Percentiles rank a stretch among this genome's conserved stretches.
phyloP scores from a whole-genome alignment of 2,113 vertebrate species.

The Myrmecobius fasciatus region DNA sequence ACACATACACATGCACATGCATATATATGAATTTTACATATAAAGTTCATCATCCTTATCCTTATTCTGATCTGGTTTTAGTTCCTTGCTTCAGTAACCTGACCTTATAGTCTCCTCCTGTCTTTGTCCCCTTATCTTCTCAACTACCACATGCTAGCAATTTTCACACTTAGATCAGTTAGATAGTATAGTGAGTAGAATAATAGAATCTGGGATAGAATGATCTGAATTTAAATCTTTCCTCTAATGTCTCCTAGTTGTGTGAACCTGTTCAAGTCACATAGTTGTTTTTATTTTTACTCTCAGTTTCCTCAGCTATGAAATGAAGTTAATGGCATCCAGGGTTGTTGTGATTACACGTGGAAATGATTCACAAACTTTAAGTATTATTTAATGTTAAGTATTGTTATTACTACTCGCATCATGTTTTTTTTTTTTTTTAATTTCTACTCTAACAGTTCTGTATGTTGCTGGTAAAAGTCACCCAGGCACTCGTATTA shows the following conservation, averaged over 20 bases:
- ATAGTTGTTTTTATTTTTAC: not conserved
- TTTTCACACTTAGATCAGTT: not conserved
- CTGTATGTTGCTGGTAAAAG: not conserved
- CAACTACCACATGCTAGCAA: not conserved
- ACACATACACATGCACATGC: fast-evolving
- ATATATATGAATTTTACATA: slow-evolving; percentile 1
- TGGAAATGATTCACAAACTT: not conserved
- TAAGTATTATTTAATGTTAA: not conserved
- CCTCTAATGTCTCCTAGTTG: not conserved
- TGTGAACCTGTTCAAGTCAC: not conserved
- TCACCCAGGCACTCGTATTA: not conserved
- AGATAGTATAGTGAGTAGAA: not conserved
- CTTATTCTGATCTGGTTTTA: not conserved
- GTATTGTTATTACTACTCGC: not conserved
- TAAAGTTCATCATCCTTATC: not conserved
- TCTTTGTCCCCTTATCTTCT: not conserved
- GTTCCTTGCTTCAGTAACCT: not conserved
- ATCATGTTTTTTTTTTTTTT: not conserved
- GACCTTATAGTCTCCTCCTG: not conserved
- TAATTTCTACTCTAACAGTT: not conserved
- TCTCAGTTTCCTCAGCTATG: not conserved
- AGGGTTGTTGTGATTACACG: not conserved
- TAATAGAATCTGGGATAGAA: not conserved
- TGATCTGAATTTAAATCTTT: not conserved
- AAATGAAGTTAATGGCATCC: not conserved